A percentile compares a stretch with the other conserved stretches of the same genome.
Evolutionary conservation across 1,140 invertebrate genomes (phyloP).

Genomic region (Andrena cerasifolii): DNA sequence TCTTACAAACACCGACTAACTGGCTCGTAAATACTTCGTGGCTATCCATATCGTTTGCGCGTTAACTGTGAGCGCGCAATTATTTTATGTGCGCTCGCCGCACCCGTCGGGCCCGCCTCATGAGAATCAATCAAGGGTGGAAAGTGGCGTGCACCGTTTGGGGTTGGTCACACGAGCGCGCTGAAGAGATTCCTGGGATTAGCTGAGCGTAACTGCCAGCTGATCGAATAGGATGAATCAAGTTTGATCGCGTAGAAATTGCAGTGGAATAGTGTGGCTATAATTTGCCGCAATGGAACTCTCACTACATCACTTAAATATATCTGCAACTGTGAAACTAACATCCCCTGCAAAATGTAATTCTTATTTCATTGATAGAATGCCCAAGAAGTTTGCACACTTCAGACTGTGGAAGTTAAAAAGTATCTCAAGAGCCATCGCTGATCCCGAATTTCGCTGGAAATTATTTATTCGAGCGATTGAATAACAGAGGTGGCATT

Average conservation of each 20-base stretch:
- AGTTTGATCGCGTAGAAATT: conserved; percentile 41
- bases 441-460: no score
- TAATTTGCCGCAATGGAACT: no score
- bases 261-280: conserved; percentile 24
- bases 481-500: conserved; percentile 22
- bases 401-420: no score
- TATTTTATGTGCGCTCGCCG: conserved; percentile 44
- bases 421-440: no score
- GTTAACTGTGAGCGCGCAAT: conserved; percentile 15
- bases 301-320: no score
- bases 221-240: conserved; percentile 51
- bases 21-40: conserved; percentile 11
- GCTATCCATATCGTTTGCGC: conserved; percentile 1
- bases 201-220: conserved; percentile 45
- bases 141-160: not conserved
- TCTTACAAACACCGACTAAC: conserved; percentile 25
- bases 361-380: no score
- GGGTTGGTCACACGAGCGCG: conserved; percentile 8
- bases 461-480: no score
- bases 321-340: no score
- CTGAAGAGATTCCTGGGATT: conserved; percentile 62
- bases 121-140: conserved; percentile 53
- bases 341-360: no score
- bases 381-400: no score
- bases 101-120: not conserved